These are phyloP conservation scores for Cladorhizidae sp. DNA, from an alignment of 37 sponge, comb jelly and placozoan species.

Conservation along the genomic window DNA sequence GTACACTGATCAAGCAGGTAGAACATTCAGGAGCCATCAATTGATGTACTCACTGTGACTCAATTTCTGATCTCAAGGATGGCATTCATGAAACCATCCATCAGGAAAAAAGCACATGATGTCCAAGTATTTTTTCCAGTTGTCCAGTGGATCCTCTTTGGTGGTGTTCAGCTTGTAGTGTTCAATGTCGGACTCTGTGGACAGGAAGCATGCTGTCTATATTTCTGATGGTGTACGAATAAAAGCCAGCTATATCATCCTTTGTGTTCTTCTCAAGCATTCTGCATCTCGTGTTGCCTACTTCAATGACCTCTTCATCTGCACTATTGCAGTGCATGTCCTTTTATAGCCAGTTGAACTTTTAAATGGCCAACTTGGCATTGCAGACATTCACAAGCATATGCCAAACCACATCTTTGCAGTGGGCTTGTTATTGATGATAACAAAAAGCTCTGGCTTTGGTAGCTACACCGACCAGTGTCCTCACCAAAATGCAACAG, in stretches of 20 bases:
- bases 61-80: too few relatives aligned
- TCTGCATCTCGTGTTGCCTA: constrained; percentile 9
- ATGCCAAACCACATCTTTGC: constrained; percentile 4
- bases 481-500: too few relatives aligned
- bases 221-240: too few relatives aligned
- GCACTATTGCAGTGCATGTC: too few relatives aligned
- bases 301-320: constrained; percentile 30
- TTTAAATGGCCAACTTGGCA: not conserved
- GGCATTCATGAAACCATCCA: not conserved
- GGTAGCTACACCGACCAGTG: not conserved
- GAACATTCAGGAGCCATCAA: too few relatives aligned
- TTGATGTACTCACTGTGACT: too few relatives aligned
- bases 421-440: constrained; percentile 17
- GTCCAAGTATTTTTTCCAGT: constrained; percentile 24
- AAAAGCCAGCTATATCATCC: constrained; percentile 35
- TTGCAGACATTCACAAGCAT: not conserved
- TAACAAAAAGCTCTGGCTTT: constrained; percentile 33
- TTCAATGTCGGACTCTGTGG: too few relatives aligned
- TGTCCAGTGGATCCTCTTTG: constrained; percentile 40
- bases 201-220: constrained; percentile 35
- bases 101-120: constrained; percentile 47
- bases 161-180: too few relatives aligned
- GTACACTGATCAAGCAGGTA: too few relatives aligned
- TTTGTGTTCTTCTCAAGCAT: constrained; percentile 41
- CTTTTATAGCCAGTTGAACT: too few relatives aligned